Evolutionary conservation across 2,113 vertebrate genomes (phyloP).

Genomic region (Pao palembangensis): DNA sequence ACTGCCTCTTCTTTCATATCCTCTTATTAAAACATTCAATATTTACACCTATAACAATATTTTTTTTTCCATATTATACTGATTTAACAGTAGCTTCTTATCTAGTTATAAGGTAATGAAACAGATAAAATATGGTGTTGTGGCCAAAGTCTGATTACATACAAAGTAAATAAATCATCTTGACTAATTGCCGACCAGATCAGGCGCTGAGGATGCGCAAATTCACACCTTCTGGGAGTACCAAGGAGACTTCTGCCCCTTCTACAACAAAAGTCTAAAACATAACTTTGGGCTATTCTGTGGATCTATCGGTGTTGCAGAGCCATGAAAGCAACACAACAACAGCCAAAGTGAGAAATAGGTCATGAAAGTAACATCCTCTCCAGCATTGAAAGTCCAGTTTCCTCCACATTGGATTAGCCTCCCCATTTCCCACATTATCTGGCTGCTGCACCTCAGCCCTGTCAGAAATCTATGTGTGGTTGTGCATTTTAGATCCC

Average conservation of each 20-base stretch:
- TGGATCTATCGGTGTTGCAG: constrained; percentile 30
- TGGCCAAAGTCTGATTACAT: background rate
- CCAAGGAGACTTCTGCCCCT: too few species aligned
- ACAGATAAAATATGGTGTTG: constrained; percentile 24
- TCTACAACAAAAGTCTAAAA: background rate
- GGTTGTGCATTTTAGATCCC: constrained; percentile 26
- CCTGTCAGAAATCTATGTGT: constrained; percentile 13
- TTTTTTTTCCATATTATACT: too few species aligned
- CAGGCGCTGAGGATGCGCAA: constrained; percentile 1
- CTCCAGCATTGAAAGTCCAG: constrained; percentile 28
- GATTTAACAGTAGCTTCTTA: too few species aligned
- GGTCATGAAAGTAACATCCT: constrained; percentile 34
- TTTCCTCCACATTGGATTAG: constrained; percentile 15
- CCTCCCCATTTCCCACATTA: constrained; percentile 28
- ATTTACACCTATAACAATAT: too few species aligned
- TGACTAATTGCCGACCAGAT: constrained; percentile 44
- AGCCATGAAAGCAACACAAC: constrained; percentile 12
- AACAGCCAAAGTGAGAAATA: too few species aligned
- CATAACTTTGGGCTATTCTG: background rate
- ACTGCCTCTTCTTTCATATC: too few species aligned
- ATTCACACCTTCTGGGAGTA: too few species aligned
- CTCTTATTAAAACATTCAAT: too few species aligned
- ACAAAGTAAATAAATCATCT: constrained; percentile 33
- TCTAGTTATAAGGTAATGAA: background rate
- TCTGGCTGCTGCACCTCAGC: constrained; percentile 22